Evolutionary conservation across 2,888 invertebrate genomes (phyloP), one percentile per base, ranked within the genome.

Genomic region (Drosophila kanekoi): DNA sequence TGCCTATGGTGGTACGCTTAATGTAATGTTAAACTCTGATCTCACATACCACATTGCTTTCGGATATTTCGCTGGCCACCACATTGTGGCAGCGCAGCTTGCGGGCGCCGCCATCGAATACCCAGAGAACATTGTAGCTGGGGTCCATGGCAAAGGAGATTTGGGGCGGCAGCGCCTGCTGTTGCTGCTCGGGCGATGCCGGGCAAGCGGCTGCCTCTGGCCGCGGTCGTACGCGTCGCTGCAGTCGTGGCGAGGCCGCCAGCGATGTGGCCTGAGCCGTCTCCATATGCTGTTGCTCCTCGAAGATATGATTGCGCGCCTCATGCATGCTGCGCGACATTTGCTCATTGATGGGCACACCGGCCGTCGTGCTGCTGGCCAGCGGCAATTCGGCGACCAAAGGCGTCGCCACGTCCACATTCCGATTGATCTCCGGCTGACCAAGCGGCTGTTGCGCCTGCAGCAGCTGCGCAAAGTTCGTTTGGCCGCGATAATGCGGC

Each of bases 71-170:
- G 54, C 96, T 95, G 0, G 96, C 96, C 51, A 97, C 94, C 5
- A 97, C 95, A 91, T 98, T 98, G 92, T 96, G 97, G 88, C 97
- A 97, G 81, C 97, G 93, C 37, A 94, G 91, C 49, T 93, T 92
- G 35, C 89, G 90, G 1, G 87, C 95, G 32, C 94, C 93, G 0
- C 96, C 95, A 90, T 96, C 95, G 82, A 96, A 99, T 81, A 97
- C 96, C 99, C 99, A 99, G 1, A 99, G 93, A 0, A 98, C 96
- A 92, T 98, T 97, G 92, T 98, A 98, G 56, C 96, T 94, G 0
- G 98, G 97, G 93, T 99, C 99, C 83, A 99, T 85, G 37, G 92
- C 89, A 62, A 93, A 92, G 6, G 92, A 91, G 28, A 92, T 83
- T 73, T 92, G 92, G 1, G 92, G 90, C 49, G 91, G 90, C 20